A percentile compares a stretch with the other conserved stretches of the same genome.
Conservation (phyloP, 2,113 vertebrate genomes). For the Pedionomus torquatus region DNA sequence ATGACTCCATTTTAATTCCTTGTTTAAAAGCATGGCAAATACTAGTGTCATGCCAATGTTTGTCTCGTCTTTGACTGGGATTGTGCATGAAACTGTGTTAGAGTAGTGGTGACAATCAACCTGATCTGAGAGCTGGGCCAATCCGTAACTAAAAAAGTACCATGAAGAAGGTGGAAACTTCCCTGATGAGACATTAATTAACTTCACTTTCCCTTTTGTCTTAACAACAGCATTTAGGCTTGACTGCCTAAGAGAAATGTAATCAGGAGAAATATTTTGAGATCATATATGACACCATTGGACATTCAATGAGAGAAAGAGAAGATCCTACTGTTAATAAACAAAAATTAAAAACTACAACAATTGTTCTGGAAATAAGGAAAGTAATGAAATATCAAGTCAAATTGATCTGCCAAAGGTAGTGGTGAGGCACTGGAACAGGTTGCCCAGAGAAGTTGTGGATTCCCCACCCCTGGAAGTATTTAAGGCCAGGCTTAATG, state of each 20-base stretch:
- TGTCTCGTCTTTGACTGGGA: not conserved
- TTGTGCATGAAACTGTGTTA: not conserved
- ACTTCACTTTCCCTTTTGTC: not conserved
- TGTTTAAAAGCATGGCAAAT: not conserved
- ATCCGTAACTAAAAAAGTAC: not conserved
- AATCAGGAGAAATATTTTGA: not conserved
- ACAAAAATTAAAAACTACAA: not conserved
- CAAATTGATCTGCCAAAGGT: not conserved
- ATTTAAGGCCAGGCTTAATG: too few relatives aligned
- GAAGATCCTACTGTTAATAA: not conserved
- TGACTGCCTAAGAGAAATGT: not conserved
- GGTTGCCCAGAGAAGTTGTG: too few relatives aligned
- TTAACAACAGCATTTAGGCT: not conserved
- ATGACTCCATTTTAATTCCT: not conserved
- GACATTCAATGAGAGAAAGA: too few relatives aligned
- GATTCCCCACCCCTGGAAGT: too few relatives aligned
- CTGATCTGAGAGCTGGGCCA: not conserved
- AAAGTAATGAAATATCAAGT: not conserved
- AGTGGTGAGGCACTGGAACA: too few relatives aligned
- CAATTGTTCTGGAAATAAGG: not conserved
- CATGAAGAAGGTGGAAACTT: not conserved
- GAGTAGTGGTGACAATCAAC: not conserved
- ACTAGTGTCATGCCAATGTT: not conserved
- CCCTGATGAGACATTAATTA: not conserved
- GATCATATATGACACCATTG: not conserved